phyloP scores from a whole-genome alignment of 2,888 invertebrate species.

The Cephus pygmeus region DNA sequence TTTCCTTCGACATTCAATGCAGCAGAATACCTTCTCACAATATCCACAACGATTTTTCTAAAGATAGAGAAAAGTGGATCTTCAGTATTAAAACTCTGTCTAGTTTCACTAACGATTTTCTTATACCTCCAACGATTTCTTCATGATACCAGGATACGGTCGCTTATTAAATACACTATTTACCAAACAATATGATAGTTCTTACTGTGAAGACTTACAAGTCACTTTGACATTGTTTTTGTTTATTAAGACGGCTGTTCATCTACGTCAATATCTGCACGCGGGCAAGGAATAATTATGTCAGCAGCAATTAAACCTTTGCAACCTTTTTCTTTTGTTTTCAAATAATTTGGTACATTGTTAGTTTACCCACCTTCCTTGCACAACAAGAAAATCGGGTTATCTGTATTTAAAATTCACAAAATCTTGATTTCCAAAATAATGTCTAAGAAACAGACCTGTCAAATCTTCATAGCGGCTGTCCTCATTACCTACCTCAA shows the following conservation, averaged over 20 bases:
- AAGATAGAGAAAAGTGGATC: not conserved
- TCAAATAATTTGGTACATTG: no score
- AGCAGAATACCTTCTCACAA: constrained; percentile 55
- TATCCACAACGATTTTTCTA: constrained; percentile 47
- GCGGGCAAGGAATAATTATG: no score
- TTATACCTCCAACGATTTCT: not conserved
- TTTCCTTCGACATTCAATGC: constrained; percentile 45
- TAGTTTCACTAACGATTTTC: not conserved
- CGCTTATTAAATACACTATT: not conserved
- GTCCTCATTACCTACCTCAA: no score
- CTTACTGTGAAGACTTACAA: not conserved
- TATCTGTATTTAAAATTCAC: no score
- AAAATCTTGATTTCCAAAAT: no score
- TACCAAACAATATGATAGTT: not conserved
- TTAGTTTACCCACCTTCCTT: no score
- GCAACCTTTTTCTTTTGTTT: no score
- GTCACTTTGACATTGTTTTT: not conserved
- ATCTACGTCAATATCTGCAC: no score
- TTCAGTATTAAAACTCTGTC: not conserved
- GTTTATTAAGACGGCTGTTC: not conserved
- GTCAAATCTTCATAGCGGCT: no score
- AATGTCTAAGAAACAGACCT: no score
- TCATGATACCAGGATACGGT: not conserved
- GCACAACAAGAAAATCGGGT: no score
- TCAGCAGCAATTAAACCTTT: no score